Evolutionary conservation across 1,140 invertebrate genomes (phyloP).

Genomic region (Calosoma granatense): DNA sequence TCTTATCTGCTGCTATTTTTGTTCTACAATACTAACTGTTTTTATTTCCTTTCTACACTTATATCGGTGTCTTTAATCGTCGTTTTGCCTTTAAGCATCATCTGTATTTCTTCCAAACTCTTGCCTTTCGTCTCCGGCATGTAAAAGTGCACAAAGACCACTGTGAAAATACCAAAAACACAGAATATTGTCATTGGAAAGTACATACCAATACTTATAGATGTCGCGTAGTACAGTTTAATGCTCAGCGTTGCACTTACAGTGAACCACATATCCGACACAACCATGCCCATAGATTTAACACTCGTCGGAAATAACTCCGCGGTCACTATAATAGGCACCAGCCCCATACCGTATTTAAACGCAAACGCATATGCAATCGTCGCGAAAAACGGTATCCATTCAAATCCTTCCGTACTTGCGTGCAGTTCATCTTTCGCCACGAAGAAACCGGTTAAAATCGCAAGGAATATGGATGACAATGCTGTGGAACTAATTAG

Average conservation of each 20-base stretch:
- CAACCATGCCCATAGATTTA: conserved; percentile 36
- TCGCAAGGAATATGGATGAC: conserved; percentile 22
- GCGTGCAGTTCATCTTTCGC: conserved; percentile 23
- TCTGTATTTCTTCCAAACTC: conserved; percentile 59
- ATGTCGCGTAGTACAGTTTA: conserved; percentile 47
- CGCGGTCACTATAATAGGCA: conserved; percentile 60
- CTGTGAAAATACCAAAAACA: conserved; percentile 44
- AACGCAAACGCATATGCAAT: conserved; percentile 28
- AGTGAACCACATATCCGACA: conserved; percentile 27
- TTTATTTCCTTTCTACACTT: no score
- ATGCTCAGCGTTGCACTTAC: conserved; percentile 51
- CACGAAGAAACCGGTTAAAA: conserved; percentile 28
- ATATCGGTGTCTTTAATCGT: no score
- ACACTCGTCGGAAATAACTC: conserved; percentile 57
- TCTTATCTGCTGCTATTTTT: no score
- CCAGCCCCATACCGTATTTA: conserved; percentile 38
- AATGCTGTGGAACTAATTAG: conserved; percentile 25
- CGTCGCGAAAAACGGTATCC: conserved; percentile 28
- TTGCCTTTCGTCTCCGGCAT: conserved; percentile 74
- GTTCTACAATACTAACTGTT: no score
- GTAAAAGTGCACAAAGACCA: conserved; percentile 49
- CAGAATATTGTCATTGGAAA: conserved; percentile 60
- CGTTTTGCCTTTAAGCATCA: conserved; percentile 26
- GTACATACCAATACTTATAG: conserved; percentile 35
- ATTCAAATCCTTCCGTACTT: conserved; percentile 15